Evolutionary conservation across 2,113 vertebrate genomes (phyloP), one percentile per base, ranked within the genome.

Genomic region (Cavia porcellus): DNA sequence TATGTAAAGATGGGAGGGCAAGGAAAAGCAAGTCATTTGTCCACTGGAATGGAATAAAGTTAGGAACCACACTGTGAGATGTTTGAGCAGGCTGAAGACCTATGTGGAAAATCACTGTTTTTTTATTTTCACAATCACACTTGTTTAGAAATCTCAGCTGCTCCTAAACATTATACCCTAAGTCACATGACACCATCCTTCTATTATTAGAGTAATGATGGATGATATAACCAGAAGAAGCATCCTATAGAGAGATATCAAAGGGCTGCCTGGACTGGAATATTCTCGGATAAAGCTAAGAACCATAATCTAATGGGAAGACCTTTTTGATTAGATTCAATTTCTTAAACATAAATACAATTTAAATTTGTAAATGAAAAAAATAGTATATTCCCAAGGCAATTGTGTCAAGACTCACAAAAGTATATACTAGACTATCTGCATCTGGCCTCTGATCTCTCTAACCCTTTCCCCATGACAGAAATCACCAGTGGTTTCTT

Each of bases 341-440:
- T 79, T 81, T 84, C 45, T 74, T 72, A 66, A 30, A 42, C n/a
- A 87, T 47, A 14, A 66, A 80, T 47, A 38, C 10, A 38, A 91
- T 19, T 45, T 86, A 64, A 2, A 70, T 85, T 62, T 94, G 3
- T 66, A 92, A 88, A 68, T 82, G 91, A 47, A n/a, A 68, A 95
- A 94, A 70, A 75, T 64, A 92, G 80, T 28, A 24, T 75, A 59
- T 64, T 47, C 14, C n/a, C 57, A 90, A 96, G 28, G 20, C 59
- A 75, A 93, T 66, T 38, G 77, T 68, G n/a, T 74, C 30, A 96
- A 86, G 24, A 19, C 52, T 68, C 42, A 72, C 5, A 83, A 96
- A 95, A 72, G 52, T 77, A 64, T 38, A 55, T 42, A 94, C n/a
- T 14, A 38, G 80, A 74, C 38, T 82, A 38, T 62, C 52, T 85